Percentiles rank a stretch among this genome's conserved stretches.
These are phyloP conservation scores for Scrobipalpa atriplicella DNA, from an alignment of 2,888 invertebrate genomes.

Conservation along the genomic window DNA sequence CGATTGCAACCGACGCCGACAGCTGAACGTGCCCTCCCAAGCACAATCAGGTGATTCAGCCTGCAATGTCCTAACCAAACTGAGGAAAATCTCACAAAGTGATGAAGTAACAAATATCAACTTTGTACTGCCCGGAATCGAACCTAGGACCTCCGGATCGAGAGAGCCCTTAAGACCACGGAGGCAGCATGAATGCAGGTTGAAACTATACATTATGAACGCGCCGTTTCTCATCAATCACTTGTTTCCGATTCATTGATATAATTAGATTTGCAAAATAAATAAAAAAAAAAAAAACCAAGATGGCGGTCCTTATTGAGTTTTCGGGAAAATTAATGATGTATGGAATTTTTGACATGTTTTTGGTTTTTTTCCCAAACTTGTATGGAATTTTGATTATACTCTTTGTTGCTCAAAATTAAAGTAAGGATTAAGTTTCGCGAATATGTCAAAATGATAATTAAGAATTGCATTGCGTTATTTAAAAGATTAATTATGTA, in stretches of 20 bases:
- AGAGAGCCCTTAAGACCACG: too few relatives aligned
- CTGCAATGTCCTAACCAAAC: too few relatives aligned
- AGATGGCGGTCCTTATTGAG: constrained; percentile 29
- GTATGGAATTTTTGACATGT: constrained; percentile 32
- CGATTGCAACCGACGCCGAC: too few relatives aligned
- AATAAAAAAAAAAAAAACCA: constrained; percentile 39
- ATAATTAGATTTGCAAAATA: constrained; percentile 57
- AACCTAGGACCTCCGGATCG: too few relatives aligned
- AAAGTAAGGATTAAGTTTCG: constrained; percentile 12
- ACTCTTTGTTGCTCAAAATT: constrained; percentile 6
- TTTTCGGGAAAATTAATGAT: constrained; percentile 35
- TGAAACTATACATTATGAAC: too few relatives aligned
- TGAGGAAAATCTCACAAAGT: too few relatives aligned
- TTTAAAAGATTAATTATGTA: background rate
- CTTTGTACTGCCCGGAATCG: too few relatives aligned
- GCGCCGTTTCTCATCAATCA: constrained; percentile 58
- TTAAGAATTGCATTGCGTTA: constrained; percentile 10
- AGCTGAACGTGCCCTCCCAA: too few relatives aligned
- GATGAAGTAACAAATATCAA: too few relatives aligned
- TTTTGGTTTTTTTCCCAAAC: constrained; percentile 26
- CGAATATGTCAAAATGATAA: constrained; percentile 22
- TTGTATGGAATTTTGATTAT: constrained; percentile 27
- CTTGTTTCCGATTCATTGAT: constrained; percentile 59
- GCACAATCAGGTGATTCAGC: too few relatives aligned
- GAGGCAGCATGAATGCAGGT: too few relatives aligned